A percentile compares a stretch with the other conserved stretches of the same genome.
Evolutionary conservation across 2,113 vertebrate species (phyloP).

Genomic region (Hippocampus barbouri): DNA sequence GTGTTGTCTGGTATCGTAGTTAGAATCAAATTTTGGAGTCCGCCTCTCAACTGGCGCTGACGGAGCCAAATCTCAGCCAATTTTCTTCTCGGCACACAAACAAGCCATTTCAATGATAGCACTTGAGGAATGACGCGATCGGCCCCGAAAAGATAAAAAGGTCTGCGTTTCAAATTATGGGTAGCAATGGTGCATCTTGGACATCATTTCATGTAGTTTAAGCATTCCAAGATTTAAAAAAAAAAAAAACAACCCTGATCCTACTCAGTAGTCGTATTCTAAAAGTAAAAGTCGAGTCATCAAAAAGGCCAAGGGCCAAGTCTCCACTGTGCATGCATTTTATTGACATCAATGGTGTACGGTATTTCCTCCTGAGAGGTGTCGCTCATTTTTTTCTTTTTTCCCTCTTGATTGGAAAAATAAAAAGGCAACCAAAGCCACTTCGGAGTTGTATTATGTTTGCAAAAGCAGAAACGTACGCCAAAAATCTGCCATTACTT

Average conservation of each 20-base stretch:
- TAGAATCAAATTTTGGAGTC: slow-evolving; percentile 1
- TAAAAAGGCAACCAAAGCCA: too few species aligned
- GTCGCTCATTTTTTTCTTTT: too few species aligned
- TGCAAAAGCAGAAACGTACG: background rate
- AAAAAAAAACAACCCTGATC: background rate
- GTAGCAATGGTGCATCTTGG: background rate
- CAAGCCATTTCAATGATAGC: background rate
- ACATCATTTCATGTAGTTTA: background rate
- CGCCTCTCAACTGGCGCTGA: background rate
- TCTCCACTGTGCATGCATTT: too few species aligned
- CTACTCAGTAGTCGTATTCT: background rate
- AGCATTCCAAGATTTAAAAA: background rate
- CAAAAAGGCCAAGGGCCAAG: too few species aligned
- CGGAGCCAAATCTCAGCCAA: background rate
- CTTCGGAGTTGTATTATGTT: background rate
- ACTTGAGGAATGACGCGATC: background rate
- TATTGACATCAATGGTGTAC: too few species aligned
- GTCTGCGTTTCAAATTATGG: background rate
- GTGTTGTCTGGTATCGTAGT: background rate
- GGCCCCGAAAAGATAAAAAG: background rate
- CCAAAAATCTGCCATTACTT: background rate
- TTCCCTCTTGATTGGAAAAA: too few species aligned
- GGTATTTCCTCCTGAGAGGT: too few species aligned
- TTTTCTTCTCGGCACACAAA: background rate
- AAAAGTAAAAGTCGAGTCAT: too few species aligned